Evolutionary conservation across 2,113 vertebrate genomes (phyloP).

Genomic region (Cyprinodon variegatus): DNA sequence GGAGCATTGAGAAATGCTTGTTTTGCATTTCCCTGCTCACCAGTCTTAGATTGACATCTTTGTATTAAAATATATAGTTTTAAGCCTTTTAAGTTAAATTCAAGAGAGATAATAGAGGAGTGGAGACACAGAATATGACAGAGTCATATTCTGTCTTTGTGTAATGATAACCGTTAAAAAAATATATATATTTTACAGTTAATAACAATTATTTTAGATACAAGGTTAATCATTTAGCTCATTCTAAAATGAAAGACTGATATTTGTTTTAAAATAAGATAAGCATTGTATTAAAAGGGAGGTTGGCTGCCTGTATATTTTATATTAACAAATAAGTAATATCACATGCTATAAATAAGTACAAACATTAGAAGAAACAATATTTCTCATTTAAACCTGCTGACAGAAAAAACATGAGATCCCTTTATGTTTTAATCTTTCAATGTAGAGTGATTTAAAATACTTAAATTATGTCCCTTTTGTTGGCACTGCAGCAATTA

Average conservation of each 20-base stretch:
- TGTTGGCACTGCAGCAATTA: not conserved
- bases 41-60: constrained; percentile 23
- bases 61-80: constrained; percentile 7
- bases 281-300: not conserved
- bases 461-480: not conserved
- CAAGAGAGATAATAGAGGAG: not conserved
- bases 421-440: not conserved
- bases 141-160: not conserved
- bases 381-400: not conserved
- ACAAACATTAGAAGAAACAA: not conserved
- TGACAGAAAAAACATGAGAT: not conserved
- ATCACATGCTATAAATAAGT: not conserved
- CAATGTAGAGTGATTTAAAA: too few species aligned
- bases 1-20: constrained; percentile 68
- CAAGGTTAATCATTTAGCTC: not conserved
- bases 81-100: not conserved
- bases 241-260: not conserved
- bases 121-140: not conserved
- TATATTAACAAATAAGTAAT: not conserved
- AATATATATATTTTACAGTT: not conserved
- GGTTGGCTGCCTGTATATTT: not conserved
- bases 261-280: not conserved
- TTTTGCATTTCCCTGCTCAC: constrained; percentile 59
- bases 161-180: not conserved
- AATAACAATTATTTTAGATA: not conserved